phyloP scores from a whole-genome alignment of 2,113 vertebrate species.

The Salvelinus alpinus region DNA sequence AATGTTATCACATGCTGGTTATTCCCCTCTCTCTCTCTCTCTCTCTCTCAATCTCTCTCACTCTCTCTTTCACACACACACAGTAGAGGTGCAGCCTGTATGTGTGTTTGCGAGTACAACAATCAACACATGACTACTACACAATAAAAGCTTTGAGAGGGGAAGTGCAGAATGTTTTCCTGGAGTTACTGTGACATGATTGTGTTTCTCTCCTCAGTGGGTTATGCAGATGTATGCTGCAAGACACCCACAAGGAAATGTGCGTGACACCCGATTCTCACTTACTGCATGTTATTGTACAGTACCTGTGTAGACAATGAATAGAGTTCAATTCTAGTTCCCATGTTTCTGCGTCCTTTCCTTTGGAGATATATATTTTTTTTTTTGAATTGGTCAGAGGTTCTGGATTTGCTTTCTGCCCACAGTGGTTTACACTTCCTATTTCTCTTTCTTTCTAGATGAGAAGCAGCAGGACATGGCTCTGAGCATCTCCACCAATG shows the following conservation, averaged over 20 bases:
- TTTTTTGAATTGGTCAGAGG: neutral
- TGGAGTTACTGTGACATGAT: neutral
- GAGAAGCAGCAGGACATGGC: constrained; percentile 78
- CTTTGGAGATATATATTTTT: neutral
- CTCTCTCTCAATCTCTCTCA: neutral
- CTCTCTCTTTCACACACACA: neutral
- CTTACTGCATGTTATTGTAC: neutral
- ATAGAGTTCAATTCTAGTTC: neutral
- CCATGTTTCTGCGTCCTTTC: neutral
- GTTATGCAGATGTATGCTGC: constrained; percentile 2
- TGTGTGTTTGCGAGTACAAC: neutral
- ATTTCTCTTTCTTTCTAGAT: constrained; percentile 46
- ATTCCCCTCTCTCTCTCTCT: neutral
- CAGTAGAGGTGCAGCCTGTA: neutral
- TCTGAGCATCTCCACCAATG: constrained; percentile 77
- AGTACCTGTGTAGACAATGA: neutral
- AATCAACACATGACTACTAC: no score
- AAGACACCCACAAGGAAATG: constrained; percentile 4
- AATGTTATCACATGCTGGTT: neutral
- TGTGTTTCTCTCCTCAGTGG: constrained; percentile 1
- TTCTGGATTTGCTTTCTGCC: neutral
- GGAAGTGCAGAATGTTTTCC: no score
- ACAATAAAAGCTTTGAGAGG: no score
- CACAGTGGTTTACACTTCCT: neutral
- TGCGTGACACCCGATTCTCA: neutral